Percentiles rank a stretch among this genome's conserved stretches.
Evolutionary conservation across 2,113 vertebrate species (phyloP).

Genomic region (Neogobius melanostomus): DNA sequence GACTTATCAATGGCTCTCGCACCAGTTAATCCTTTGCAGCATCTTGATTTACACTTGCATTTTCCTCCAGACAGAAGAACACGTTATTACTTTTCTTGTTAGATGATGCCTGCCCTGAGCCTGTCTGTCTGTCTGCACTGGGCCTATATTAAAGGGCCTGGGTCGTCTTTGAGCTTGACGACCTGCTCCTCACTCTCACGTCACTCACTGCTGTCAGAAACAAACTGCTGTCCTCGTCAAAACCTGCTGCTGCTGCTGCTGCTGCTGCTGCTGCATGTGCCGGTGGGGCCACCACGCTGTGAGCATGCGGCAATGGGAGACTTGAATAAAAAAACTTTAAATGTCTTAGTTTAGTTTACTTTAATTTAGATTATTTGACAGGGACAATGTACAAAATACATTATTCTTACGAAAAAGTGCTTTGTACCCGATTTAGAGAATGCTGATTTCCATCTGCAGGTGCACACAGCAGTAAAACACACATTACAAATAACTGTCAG

Average conservation of each 20-base stretch:
- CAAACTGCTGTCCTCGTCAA: slow-evolving; percentile 28
- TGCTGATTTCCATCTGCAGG: no score
- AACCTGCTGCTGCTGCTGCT: not conserved
- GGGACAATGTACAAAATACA: no score
- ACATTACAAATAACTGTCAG: no score
- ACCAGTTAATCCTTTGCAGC: no score
- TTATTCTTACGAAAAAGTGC: no score
- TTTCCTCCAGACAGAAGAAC: slow-evolving; percentile 7
- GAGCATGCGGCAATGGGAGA: not conserved
- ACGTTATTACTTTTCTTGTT: slow-evolving; percentile 28
- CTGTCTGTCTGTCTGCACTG: slow-evolving; percentile 15
- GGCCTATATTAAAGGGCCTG: slow-evolving; percentile 30
- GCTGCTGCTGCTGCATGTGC: not conserved
- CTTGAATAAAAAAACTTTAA: not conserved
- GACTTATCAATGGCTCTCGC: no score
- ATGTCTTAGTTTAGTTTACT: no score
- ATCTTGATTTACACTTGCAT: not conserved
- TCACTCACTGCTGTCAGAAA: slow-evolving; percentile 41
- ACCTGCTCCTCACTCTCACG: slow-evolving; percentile 57
- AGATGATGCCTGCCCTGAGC: slow-evolving; percentile 40
- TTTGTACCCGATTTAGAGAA: no score
- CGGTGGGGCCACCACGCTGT: not conserved
- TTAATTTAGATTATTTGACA: no score
- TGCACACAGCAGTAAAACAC: no score
- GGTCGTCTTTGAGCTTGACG: slow-evolving; percentile 60